phyloP scores from a whole-genome alignment of 2,888 invertebrate genomes.

The Graphium colonna region DNA sequence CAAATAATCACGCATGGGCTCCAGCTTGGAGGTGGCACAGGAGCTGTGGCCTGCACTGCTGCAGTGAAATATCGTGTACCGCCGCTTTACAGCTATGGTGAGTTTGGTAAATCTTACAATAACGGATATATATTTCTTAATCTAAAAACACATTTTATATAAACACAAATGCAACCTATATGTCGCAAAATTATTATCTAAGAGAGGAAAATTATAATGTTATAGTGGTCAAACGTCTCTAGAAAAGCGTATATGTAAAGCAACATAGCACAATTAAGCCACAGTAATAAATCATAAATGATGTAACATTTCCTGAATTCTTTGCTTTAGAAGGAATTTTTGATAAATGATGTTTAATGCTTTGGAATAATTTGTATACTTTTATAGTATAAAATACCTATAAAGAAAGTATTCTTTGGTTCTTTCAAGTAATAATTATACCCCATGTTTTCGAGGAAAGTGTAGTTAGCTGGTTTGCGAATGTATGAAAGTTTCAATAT shows the following conservation, averaged over 20 bases:
- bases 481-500: too few relatives aligned
- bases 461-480: too few relatives aligned
- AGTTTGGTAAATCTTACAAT: conserved; percentile 41
- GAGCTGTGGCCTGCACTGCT: conserved; percentile 82
- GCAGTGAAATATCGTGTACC: conserved; percentile 81
- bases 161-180: too few relatives aligned
- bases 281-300: conserved; percentile 17
- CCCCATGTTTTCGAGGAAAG: too few relatives aligned
- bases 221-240: neutral
- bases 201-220: too few relatives aligned
- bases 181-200: too few relatives aligned
- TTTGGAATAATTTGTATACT: neutral
- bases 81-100: conserved; percentile 83
- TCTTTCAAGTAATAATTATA: too few relatives aligned
- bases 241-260: conserved; percentile 8
- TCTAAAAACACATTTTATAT: too few relatives aligned
- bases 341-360: conserved; percentile 1
- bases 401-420: too few relatives aligned
- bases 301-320: conserved; percentile 14
- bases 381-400: too few relatives aligned
- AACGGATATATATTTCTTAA: neutral
- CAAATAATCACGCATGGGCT: conserved; percentile 88
- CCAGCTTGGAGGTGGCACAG: conserved; percentile 84
- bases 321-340: conserved; percentile 6
- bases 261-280: conserved; percentile 9